Evolutionary conservation across 2,113 vertebrate genomes (phyloP).

Genomic region (Aegotheles bennettii): DNA sequence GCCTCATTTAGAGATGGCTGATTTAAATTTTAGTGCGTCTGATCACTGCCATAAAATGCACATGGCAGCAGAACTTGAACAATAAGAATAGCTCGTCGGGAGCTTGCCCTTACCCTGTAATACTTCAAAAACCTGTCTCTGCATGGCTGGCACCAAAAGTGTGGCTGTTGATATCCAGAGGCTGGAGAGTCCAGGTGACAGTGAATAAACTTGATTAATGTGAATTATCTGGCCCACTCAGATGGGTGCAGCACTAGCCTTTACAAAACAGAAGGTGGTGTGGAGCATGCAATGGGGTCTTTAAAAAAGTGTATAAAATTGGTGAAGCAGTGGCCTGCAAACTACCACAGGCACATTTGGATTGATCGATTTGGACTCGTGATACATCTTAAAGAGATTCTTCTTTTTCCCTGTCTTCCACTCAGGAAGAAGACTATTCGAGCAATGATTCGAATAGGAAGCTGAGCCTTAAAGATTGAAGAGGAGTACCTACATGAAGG

Average conservation of each 20-base stretch:
- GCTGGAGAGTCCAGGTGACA: background rate
- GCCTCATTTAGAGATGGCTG: background rate
- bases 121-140: background rate
- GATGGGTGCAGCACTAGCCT: background rate
- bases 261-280: background rate
- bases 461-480: background rate
- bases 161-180: background rate
- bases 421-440: background rate
- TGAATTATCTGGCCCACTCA: background rate
- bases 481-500: background rate
- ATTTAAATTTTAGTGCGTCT: background rate
- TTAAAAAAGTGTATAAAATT: background rate
- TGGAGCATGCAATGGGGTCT: accelerated
- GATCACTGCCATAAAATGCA: background rate
- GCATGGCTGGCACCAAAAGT: background rate
- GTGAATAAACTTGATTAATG: background rate
- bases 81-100: accelerated
- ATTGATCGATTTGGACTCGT: background rate
- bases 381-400: background rate
- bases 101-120: background rate
- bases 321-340: background rate
- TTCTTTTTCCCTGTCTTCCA: background rate
- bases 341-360: background rate
- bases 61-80: accelerated
- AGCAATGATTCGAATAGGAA: background rate